These are phyloP conservation scores for Gobio occitaniae DNA, from an alignment of 2,797 vertebrate genomes.

Conservation along the genomic window DNA sequence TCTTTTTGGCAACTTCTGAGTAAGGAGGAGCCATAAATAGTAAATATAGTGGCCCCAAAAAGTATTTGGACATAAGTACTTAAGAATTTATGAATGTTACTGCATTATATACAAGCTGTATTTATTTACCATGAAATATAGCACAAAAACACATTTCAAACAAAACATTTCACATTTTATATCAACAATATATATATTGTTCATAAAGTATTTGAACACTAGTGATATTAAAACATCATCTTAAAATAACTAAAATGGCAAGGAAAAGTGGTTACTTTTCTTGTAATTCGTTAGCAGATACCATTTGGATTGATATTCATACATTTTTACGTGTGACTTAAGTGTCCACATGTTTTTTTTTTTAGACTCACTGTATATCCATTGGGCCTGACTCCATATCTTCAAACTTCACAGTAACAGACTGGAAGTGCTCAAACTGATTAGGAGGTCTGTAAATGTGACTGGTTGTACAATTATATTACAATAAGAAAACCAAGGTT, in stretches of 20 bases:
- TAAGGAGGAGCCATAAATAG: background rate
- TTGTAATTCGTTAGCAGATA: background rate
- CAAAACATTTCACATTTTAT: background rate
- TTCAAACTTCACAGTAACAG: background rate
- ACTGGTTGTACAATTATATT: background rate
- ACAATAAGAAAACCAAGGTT: slow-evolving; percentile 12
- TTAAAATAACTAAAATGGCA: background rate
- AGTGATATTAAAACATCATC: background rate
- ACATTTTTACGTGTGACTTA: background rate
- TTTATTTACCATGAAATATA: no score
- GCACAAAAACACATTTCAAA: no score
- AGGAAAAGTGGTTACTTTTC: background rate
- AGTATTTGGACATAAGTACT: background rate
- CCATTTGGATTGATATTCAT: slow-evolving; percentile 20
- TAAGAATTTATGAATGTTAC: background rate
- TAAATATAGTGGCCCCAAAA: background rate
- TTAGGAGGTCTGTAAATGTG: background rate
- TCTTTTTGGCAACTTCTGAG: background rate
- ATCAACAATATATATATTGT: background rate
- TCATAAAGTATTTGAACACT: background rate
- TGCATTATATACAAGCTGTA: background rate
- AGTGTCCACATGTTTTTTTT: background rate
- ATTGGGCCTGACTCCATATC: background rate
- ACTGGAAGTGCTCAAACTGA: background rate
- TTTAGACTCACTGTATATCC: background rate